Evolutionary conservation across 2,113 vertebrate genomes (phyloP).

Genomic region (Bufo gargarizans): DNA sequence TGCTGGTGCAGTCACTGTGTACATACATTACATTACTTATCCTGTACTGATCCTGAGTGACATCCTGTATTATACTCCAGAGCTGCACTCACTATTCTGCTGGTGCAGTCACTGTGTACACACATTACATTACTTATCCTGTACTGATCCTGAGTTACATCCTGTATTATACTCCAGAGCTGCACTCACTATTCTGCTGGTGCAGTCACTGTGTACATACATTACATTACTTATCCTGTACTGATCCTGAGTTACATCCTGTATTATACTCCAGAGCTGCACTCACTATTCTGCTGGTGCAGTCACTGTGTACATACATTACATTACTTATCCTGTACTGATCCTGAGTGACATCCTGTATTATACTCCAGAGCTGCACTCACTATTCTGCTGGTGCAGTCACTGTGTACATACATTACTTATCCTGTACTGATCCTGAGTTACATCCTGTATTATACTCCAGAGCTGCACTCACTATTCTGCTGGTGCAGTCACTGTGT

Average conservation of each 20-base stretch:
- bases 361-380: not conserved
- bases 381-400: not conserved
- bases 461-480: not conserved
- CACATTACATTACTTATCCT: too few relatives aligned
- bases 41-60: not conserved
- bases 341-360: not conserved
- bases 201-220: too few relatives aligned
- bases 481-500: not conserved
- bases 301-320: too few relatives aligned
- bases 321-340: not conserved
- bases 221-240: not conserved
- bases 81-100: not conserved
- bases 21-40: not conserved
- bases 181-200: not conserved
- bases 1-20: not conserved
- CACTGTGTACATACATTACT: not conserved
- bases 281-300: not conserved
- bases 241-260: not conserved
- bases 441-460: not conserved
- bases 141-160: not conserved
- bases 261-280: not conserved
- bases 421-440: not conserved
- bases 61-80: not conserved
- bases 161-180: not conserved
- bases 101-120: too few relatives aligned